Evolutionary conservation across 1,140 invertebrate genomes (phyloP), one percentile per base, ranked within the genome.

Genomic region (Orussus abietinus): DNA sequence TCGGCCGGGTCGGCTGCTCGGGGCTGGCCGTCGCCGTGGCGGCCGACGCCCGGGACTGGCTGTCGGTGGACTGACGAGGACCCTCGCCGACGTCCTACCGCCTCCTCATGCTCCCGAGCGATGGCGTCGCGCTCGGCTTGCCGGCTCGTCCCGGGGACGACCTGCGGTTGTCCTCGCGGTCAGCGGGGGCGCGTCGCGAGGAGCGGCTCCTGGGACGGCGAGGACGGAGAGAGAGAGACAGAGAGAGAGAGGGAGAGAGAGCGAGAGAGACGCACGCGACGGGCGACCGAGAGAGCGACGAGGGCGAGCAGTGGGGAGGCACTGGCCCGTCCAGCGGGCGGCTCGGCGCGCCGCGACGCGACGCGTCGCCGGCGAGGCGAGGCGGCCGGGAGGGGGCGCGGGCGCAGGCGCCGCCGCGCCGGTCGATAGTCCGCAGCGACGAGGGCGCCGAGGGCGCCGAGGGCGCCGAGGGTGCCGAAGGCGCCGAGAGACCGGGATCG

Each of bases 401-500:
- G 14, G 59, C 65, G 67, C 62, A 62, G 55, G 64, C 63, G 57
- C 51, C 32, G 34, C 21, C 43, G 45, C 43, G 49, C 45, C 56
- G 67, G 64, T 70, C 67, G 67, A 70, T 70, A 70, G 59, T 70
- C 67, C 64, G 67, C 67, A 70, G 65, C 62, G 57, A 10, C 39
- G 49, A 49, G n/a, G n/a, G n/a, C n/a, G n/a, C n/a, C 9, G 21
- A 26, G 22, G n/a, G 18, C 13, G 51, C 30, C 39, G 49, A 49
- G n/a, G n/a, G n/a, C n/a, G n/a, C n/a, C 9, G 21, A 26, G 22
- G 22, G 15, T 29, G 37, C 25, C 37, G 17, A 17, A 19, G 37
- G 37, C 37, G 28, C 29, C 22, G 21, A 36, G 20, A 36, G 20
- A 19, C 34, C 22, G 34, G 34, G 20, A 22, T 22, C 34, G 34